These are phyloP conservation scores for Sebastes miniatus DNA, from an alignment of 2,797 vertebrate genomes.

Conservation along the genomic window DNA sequence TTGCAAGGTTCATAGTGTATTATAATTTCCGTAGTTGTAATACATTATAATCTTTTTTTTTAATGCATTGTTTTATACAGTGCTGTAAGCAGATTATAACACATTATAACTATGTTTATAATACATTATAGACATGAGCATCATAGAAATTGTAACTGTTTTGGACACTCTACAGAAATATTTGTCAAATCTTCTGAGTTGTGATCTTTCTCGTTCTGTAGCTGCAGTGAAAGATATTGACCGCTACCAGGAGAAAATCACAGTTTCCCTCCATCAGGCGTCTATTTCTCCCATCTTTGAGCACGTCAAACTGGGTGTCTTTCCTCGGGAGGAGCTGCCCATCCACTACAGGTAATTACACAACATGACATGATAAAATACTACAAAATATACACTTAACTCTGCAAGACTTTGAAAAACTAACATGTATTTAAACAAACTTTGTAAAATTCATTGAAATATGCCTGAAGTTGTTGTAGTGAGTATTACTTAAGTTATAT, in stretches of 20 bases:
- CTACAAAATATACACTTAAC: background rate
- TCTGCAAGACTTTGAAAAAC: background rate
- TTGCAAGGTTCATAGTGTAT: background rate
- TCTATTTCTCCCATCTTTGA: slow-evolving; percentile 83
- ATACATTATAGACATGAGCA: background rate
- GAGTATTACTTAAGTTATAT: background rate
- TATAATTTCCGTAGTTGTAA: background rate
- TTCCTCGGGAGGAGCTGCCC: slow-evolving; percentile 91
- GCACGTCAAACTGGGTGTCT: slow-evolving; percentile 90
- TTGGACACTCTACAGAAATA: background rate
- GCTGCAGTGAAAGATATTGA: slow-evolving; percentile 96
- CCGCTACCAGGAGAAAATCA: slow-evolving; percentile 95
- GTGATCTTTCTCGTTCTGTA: slow-evolving; percentile 39
- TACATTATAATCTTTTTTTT: background rate
- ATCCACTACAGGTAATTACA: slow-evolving; percentile 88
- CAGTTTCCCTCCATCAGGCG: slow-evolving; percentile 87
- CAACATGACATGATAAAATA: background rate
- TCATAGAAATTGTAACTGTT: background rate
- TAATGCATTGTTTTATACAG: background rate
- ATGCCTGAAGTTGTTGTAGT: background rate
- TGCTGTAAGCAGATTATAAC: background rate
- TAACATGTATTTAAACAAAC: background rate
- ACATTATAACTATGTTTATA: background rate
- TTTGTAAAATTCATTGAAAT: background rate
- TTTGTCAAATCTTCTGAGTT: background rate